Percentiles rank a stretch among this genome's conserved stretches.
phyloP scores from a whole-genome alignment of 2,797 vertebrate species.

The Rhinogobio ventralis region DNA sequence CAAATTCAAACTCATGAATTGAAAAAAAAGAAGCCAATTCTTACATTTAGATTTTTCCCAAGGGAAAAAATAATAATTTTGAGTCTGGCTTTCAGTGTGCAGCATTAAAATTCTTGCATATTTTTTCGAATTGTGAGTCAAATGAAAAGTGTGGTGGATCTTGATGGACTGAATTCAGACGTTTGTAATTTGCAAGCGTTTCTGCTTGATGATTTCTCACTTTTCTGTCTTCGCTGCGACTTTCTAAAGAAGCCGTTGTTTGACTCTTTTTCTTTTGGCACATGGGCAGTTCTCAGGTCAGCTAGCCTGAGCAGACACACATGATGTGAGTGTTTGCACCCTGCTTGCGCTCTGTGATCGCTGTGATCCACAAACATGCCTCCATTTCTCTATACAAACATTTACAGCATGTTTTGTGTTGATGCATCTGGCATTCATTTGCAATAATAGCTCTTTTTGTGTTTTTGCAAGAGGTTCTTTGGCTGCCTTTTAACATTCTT shows the following conservation, averaged over 20 bases:
- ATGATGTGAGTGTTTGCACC: constrained; percentile 99
- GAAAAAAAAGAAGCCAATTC: not conserved
- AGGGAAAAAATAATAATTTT: not conserved
- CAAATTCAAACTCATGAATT: not conserved
- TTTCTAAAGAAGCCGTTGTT: constrained; percentile 83
- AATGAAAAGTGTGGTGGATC: not conserved
- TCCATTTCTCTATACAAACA: constrained; percentile 33
- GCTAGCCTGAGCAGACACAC: constrained; percentile 99
- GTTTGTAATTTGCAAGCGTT: constrained; percentile 44
- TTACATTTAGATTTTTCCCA: not conserved
- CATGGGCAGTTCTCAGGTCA: constrained; percentile 99
- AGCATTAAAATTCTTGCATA: not conserved
- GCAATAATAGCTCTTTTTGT: constrained; percentile 52
- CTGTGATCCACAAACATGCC: constrained; percentile 45
- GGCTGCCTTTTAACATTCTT: constrained; percentile 42
- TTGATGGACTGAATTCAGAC: constrained; percentile 60
- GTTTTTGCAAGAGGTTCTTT: constrained; percentile 61
- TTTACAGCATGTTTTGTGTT: constrained; percentile 30
- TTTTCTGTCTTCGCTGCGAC: constrained; percentile 71
- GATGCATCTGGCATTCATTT: constrained; percentile 34
- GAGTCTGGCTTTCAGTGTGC: not conserved
- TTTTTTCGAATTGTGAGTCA: not conserved
- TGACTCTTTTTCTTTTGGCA: constrained; percentile 94
- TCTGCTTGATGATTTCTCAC: constrained; percentile 55
- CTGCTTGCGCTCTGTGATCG: constrained; percentile 83